Base-by-base conservation (phyloP, 2,113 vertebrate species). In the Nothoprocta pentlandii region DNA sequence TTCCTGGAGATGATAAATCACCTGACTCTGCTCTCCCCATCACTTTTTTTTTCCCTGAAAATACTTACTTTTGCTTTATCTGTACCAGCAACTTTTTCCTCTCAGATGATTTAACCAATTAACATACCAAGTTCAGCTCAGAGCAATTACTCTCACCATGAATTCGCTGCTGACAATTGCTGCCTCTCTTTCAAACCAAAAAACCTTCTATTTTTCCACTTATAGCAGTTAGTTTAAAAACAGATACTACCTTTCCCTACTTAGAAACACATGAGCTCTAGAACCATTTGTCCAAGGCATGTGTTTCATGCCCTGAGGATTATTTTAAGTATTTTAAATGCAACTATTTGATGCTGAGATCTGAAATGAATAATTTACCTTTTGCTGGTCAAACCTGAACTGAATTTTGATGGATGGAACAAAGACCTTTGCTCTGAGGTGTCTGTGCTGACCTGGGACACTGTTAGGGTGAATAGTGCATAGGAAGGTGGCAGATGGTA, bases 321-420 rank as follows among this genome's bases (percentile, higher is more conserved):
- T 80, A 86, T 6, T 28, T 34, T 42, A 70, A 64, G 51, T 21
- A 16, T 92, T 90, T 84, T 54, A 90, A 90, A 94, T 12, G 39
- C 42, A 89, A 86, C 94, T 80, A 85, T 90, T 94, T 95, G 79
- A 94, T 80, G 63, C 19, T 36, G 26, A 0, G 2, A 36, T 75
- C 92, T 94, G 47, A 94, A 80, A 88, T 56, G 4, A 94, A 92
- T 85, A 78, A 85, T 87, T 90, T 92, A 56, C 59, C 51, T 80
- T 96, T 89, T 23, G n/a, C 12, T 64, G 4, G 70, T 71, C 1
- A 3, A 56, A 46, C 42, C 25, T 8, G 9, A 32, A 22, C 10
- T 14, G 39, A 83, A 93, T 90, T 68, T n/a, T 47, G 82, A 82
- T 67, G 71, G 74, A 80, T 8, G 3, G 12, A 91, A 63, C 12